phyloP scores from a whole-genome alignment of 2,113 vertebrate species.

The Pipa parva region DNA sequence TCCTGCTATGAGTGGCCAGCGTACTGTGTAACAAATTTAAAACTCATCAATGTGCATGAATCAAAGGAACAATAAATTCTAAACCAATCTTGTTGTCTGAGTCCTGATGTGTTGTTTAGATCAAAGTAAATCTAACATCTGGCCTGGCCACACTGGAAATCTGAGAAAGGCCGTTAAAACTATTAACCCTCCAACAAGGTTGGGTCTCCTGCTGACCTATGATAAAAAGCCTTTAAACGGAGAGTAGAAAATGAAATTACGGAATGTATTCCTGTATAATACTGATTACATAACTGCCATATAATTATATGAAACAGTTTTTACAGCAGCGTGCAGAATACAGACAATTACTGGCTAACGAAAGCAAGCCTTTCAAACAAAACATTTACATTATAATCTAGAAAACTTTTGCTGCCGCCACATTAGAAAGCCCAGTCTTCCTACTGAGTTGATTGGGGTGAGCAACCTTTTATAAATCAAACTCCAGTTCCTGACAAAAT shows the following conservation, averaged over 20 bases:
- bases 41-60: constrained; percentile 76
- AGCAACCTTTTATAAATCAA: no score
- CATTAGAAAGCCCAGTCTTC: no score
- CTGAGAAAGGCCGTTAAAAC: constrained; percentile 26
- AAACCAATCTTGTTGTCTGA: constrained; percentile 84
- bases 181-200: constrained; percentile 19
- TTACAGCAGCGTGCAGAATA: no score
- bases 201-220: constrained; percentile 3
- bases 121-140: constrained; percentile 78
- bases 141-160: constrained; percentile 47
- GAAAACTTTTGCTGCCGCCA: no score
- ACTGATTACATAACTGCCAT: neutral
- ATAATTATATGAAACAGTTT: no score
- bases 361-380: no score
- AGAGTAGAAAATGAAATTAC: neutral
- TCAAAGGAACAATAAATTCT: constrained; percentile 84
- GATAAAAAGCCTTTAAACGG: neutral
- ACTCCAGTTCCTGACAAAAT: no score
- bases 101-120: constrained; percentile 79
- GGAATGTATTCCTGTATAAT: no score
- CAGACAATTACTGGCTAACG: no score
- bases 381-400: no score
- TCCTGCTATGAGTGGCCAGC: constrained; percentile 47
- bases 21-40: constrained; percentile 72
- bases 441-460: no score